phyloP scores from a whole-genome alignment of 2,113 vertebrate genomes.

The Phaethornis superciliosus region DNA sequence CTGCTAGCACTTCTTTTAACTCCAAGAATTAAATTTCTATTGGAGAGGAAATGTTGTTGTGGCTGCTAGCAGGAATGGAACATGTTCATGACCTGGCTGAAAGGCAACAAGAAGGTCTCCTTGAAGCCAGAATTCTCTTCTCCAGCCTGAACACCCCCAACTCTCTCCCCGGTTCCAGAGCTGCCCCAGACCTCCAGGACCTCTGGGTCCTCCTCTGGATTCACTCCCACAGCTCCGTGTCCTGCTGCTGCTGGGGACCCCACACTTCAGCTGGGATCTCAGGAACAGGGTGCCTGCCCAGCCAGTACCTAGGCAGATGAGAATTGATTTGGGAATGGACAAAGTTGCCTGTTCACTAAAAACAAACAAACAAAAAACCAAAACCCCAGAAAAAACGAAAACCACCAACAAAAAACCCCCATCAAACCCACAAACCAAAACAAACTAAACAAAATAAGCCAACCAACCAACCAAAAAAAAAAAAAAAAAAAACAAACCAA shows the following conservation, averaged over 20 bases:
- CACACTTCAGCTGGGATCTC: background rate
- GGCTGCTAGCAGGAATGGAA: background rate
- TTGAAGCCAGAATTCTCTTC: background rate
- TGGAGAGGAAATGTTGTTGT: background rate
- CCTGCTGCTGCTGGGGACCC: rapidly evolving
- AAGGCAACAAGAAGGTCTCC: rapidly evolving
- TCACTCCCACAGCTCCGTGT: rapidly evolving
- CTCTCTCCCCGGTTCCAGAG: background rate
- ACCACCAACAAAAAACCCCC: no score
- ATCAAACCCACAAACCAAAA: no score
- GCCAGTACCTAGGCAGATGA: no score
- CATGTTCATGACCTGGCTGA: background rate
- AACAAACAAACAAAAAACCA: no score
- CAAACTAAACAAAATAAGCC: no score
- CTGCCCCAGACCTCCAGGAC: background rate
- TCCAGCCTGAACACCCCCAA: background rate
- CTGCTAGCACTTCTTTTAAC: background rate
- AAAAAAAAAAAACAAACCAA: no score
- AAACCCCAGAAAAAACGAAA: no score
- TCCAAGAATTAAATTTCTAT: background rate
- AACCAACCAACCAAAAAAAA: no score
- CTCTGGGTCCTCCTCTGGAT: rapidly evolving
- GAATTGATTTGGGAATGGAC: background rate
- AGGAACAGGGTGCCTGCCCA: rapidly evolving
- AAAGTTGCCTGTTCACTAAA: background rate